phyloP scores from a whole-genome alignment of 2,888 invertebrate species.

The Melolontha melolontha region DNA sequence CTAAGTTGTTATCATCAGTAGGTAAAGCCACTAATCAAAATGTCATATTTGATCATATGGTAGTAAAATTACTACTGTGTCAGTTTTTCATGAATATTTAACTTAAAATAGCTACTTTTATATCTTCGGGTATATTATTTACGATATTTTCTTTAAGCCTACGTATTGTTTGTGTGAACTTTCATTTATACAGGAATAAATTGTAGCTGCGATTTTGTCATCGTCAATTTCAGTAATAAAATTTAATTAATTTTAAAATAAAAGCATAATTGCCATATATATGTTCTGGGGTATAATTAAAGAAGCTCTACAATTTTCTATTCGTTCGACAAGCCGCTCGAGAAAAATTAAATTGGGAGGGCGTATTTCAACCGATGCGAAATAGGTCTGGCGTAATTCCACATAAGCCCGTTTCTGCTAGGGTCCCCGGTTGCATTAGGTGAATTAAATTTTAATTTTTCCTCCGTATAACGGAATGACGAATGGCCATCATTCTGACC shows the following conservation, averaged over 20 bases:
- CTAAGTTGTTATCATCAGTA: too few species aligned
- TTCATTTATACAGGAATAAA: too few species aligned
- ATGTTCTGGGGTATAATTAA: constrained; percentile 18
- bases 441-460: constrained; percentile 38
- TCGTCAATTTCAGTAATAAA: neutral
- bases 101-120: too few species aligned
- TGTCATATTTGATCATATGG: too few species aligned
- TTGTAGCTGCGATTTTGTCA: neutral
- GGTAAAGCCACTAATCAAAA: too few species aligned
- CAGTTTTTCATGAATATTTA: too few species aligned
- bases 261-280: constrained; percentile 21
- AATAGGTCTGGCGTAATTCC: constrained; percentile 21
- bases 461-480: constrained; percentile 29
- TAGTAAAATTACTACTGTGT: too few species aligned
- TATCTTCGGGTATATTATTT: too few species aligned
- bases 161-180: too few species aligned
- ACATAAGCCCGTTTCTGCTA: constrained; percentile 1
- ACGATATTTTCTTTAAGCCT: too few species aligned
- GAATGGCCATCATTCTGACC: constrained; percentile 15
- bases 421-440: constrained; percentile 24
- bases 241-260: constrained; percentile 9
- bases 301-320: constrained; percentile 1
- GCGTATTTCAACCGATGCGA: constrained; percentile 1
- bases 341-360: constrained; percentile 15
- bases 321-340: neutral